Conservation (phyloP, 2,113 vertebrate species). For the Pseudonaja textilis region DNA sequence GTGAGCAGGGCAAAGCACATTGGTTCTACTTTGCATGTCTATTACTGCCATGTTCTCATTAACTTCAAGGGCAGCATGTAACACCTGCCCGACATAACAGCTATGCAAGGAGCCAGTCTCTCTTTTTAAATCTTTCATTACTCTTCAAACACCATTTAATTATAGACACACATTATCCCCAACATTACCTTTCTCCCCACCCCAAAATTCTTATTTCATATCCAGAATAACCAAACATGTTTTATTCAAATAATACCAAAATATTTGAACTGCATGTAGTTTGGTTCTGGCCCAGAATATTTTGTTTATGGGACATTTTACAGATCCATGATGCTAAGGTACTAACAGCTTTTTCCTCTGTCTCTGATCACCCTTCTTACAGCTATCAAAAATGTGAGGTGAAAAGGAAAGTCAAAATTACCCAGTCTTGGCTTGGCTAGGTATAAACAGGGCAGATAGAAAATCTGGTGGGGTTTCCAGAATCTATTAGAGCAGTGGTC, state of each 20-base stretch:
- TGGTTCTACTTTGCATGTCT: not conserved
- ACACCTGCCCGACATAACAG: not conserved
- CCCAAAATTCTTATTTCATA: not conserved
- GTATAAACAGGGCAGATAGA: not conserved
- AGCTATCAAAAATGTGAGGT: not conserved
- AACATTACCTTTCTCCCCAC: not conserved
- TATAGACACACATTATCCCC: not conserved
- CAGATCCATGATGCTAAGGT: not conserved
- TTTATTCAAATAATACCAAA: not conserved
- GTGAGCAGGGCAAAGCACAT: not conserved
- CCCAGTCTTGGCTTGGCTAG: not conserved
- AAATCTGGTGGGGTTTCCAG: not conserved
- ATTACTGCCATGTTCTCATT: not conserved
- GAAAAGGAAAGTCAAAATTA: not conserved
- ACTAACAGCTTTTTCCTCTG: not conserved
- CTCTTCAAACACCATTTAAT: not conserved
- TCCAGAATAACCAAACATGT: not conserved
- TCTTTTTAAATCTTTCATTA: not conserved
- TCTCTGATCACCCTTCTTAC: not conserved
- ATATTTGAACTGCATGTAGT: not conserved
- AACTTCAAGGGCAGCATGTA: not conserved
- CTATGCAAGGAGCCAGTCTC: not conserved
- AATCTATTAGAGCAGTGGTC: not conserved
- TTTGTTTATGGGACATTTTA: not conserved
- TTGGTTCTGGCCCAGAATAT: not conserved